These are phyloP conservation scores for Bungarus multicinctus DNA, from an alignment of 2,113 vertebrate genomes.

Conservation along the genomic window DNA sequence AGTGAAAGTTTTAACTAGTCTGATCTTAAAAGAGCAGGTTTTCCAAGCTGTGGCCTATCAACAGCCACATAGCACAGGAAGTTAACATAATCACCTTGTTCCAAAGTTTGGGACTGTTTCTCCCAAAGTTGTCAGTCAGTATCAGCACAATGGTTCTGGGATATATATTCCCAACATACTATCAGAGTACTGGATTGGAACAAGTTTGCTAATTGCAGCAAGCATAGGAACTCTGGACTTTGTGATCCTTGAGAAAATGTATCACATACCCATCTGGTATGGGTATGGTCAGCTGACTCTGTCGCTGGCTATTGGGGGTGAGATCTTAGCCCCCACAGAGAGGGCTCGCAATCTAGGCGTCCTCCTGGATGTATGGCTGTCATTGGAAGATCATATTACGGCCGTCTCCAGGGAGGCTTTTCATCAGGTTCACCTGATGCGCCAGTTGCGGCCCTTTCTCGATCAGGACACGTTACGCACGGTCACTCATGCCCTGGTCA, in stretches of 20 bases:
- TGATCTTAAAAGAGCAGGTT: not conserved
- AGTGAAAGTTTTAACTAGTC: not conserved
- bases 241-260: not conserved
- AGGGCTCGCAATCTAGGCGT: no score
- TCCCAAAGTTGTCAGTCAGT: not conserved
- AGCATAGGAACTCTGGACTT: not conserved
- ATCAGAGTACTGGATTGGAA: not conserved
- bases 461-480: no score
- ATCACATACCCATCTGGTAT: no score
- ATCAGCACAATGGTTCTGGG: not conserved
- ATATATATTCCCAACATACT: not conserved
- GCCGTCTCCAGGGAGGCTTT: no score
- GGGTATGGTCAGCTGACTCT: no score
- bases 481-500: no score
- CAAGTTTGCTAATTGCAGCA: not conserved
- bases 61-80: not conserved
- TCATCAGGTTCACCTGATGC: no score
- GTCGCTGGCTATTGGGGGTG: no score
- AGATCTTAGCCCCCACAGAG: no score
- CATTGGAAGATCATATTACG: no score
- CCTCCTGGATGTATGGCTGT: no score
- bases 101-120: not conserved
- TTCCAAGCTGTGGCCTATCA: not conserved
- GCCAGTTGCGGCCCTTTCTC: no score
- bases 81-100: not conserved